Percentiles rank a stretch among this genome's conserved stretches.
These are phyloP conservation scores for Rousettus leschenaultii DNA, from an alignment of 2,113 vertebrate genomes.

Conservation along the genomic window DNA sequence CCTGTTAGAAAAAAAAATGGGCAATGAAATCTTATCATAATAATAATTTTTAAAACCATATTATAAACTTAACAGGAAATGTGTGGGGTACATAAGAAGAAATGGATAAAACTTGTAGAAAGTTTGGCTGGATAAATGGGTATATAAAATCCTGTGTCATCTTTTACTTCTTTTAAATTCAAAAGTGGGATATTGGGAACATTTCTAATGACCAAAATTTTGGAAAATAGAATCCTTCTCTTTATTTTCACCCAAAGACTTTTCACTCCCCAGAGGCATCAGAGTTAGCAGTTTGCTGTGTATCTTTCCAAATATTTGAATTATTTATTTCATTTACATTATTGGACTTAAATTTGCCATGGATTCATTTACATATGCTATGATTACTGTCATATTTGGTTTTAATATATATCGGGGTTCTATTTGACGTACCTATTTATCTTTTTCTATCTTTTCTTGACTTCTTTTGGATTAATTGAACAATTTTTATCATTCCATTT, in stretches of 20 bases:
- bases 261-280: not conserved
- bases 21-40: not conserved
- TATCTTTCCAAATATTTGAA: not conserved
- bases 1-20: conserved; percentile 30
- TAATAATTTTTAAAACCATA: not conserved
- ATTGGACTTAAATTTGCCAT: not conserved
- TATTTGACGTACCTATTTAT: not conserved
- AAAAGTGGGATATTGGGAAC: not conserved
- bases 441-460: not conserved
- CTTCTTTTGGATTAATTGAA: not conserved
- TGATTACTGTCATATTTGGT: not conserved
- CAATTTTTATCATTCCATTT: not conserved
- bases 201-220: not conserved
- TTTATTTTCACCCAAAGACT: not conserved
- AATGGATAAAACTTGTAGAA: not conserved
- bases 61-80: not conserved
- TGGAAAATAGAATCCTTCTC: not conserved
- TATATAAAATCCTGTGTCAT: not conserved
- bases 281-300: not conserved
- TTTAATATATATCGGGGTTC: not conserved
- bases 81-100: not conserved
- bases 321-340: not conserved
- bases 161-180: conserved; percentile 15
- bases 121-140: not conserved
- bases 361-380: not conserved